Evolutionary conservation across 2,797 vertebrate genomes (phyloP).

Genomic region (Tapera naevia): DNA sequence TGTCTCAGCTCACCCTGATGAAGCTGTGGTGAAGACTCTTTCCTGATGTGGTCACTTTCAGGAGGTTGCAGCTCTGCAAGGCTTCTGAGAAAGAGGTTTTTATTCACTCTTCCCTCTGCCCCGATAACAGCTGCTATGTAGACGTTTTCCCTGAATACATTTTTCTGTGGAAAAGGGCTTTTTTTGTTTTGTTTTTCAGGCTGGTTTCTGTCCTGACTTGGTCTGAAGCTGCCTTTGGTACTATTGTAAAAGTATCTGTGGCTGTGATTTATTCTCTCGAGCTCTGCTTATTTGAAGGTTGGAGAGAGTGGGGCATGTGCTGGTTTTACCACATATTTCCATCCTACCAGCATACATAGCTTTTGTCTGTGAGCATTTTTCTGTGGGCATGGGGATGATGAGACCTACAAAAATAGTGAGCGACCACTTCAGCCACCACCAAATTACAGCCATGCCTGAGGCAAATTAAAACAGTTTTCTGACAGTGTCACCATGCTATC

Average conservation of each 20-base stretch:
- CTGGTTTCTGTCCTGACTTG: not conserved
- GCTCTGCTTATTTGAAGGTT: not conserved
- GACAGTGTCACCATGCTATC: slow-evolving; percentile 47
- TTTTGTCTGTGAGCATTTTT: not conserved
- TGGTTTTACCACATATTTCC: not conserved
- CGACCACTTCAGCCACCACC: not conserved
- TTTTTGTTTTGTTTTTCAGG: not conserved
- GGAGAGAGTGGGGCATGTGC: not conserved
- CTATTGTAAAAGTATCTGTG: not conserved
- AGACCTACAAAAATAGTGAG: not conserved
- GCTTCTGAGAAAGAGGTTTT: not conserved
- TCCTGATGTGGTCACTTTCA: slow-evolving; percentile 17
- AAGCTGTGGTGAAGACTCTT: not conserved
- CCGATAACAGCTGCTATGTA: not conserved
- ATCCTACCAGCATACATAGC: not conserved
- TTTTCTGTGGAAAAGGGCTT: not conserved
- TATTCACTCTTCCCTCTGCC: not conserved
- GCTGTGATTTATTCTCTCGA: not conserved
- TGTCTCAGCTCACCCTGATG: slow-evolving; percentile 14
- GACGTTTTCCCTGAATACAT: not conserved
- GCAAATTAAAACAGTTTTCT: slow-evolving; percentile 52
- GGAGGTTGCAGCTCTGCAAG: not conserved
- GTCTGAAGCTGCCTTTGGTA: not conserved
- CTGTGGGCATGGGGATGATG: not conserved
- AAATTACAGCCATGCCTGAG: slow-evolving; percentile 46